phyloP scores from a whole-genome alignment of 2,797 vertebrate species.

The Hemitrygon akajei region DNA sequence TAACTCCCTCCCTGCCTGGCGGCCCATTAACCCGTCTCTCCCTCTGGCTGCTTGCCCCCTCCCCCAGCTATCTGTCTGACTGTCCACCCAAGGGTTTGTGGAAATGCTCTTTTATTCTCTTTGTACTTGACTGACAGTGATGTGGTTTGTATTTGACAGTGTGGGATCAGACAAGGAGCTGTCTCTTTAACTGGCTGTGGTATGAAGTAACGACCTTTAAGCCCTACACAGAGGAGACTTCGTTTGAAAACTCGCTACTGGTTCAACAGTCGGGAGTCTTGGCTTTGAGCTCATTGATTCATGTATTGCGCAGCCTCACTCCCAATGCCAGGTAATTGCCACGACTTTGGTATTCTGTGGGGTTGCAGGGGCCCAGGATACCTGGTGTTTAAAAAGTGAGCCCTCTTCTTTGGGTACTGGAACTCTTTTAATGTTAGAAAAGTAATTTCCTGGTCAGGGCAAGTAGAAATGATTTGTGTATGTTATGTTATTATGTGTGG shows the following conservation, averaged over 20 bases:
- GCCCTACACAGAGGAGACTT: conserved; percentile 86
- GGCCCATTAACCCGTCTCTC: too few species aligned
- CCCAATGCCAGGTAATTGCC: conserved; percentile 79
- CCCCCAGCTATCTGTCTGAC: too few species aligned
- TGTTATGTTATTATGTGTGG: not conserved
- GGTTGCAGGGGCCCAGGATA: not conserved
- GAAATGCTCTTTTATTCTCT: too few species aligned
- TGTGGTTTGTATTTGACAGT: conserved; percentile 56
- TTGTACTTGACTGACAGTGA: not conserved
- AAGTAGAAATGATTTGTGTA: too few species aligned
- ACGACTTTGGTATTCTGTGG: not conserved
- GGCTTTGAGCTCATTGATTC: conserved; percentile 83
- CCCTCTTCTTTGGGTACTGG: not conserved
- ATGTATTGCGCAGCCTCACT: conserved; percentile 85
- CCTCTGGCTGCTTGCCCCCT: too few species aligned
- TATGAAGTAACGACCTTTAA: conserved; percentile 90
- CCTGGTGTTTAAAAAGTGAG: not conserved
- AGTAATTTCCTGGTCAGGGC: too few species aligned
- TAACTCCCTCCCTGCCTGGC: too few species aligned
- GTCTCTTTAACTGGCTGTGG: conserved; percentile 96
- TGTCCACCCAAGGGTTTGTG: too few species aligned
- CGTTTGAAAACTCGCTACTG: conserved; percentile 90
- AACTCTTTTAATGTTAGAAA: not conserved
- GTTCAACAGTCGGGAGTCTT: conserved; percentile 85
- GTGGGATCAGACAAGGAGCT: conserved; percentile 95